A percentile compares a stretch with the other conserved stretches of the same genome.
phyloP scores from a whole-genome alignment of 2,888 invertebrate genomes.

The Hanleya hanleyi region DNA sequence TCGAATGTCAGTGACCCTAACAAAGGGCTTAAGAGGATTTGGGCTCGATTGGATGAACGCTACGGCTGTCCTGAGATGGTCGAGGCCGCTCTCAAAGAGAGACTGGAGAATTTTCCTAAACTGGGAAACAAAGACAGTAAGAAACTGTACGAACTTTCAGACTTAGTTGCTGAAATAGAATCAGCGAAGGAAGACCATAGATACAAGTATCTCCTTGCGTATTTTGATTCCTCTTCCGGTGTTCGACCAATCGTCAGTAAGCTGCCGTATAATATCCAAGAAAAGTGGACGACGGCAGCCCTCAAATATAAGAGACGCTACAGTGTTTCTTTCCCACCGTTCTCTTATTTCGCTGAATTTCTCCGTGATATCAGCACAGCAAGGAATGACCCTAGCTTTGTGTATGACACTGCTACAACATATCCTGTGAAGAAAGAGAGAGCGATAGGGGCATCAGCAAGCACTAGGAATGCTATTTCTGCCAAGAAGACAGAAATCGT shows the following conservation, averaged over 20 bases:
- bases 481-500: too few relatives aligned
- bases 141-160: constrained; percentile 33
- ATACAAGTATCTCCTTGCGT: constrained; percentile 24
- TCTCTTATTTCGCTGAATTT: constrained; percentile 30
- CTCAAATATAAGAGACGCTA: constrained; percentile 30
- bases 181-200: constrained; percentile 23
- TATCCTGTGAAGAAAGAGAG: too few relatives aligned
- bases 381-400: constrained; percentile 33
- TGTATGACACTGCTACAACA: constrained; percentile 1
- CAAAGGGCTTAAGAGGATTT: constrained; percentile 11
- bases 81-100: constrained; percentile 18
- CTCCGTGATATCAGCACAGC: constrained; percentile 25
- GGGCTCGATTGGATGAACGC: constrained; percentile 28
- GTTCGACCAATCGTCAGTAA: constrained; percentile 39
- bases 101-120: constrained; percentile 25
- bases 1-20: constrained; percentile 21
- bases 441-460: too few relatives aligned
- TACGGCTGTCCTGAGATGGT: constrained; percentile 29
- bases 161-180: constrained; percentile 32
- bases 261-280: constrained; percentile 34
- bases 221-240: constrained; percentile 37
- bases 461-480: too few relatives aligned
- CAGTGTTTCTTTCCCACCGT: constrained; percentile 38
- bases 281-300: constrained; percentile 38
- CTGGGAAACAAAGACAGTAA: constrained; percentile 19